Percentiles rank a stretch among this genome's conserved stretches.
Evolutionary conservation across 92 coral and sea anemone species (phyloP).

Genomic region (Umimayanthus kanabou): DNA sequence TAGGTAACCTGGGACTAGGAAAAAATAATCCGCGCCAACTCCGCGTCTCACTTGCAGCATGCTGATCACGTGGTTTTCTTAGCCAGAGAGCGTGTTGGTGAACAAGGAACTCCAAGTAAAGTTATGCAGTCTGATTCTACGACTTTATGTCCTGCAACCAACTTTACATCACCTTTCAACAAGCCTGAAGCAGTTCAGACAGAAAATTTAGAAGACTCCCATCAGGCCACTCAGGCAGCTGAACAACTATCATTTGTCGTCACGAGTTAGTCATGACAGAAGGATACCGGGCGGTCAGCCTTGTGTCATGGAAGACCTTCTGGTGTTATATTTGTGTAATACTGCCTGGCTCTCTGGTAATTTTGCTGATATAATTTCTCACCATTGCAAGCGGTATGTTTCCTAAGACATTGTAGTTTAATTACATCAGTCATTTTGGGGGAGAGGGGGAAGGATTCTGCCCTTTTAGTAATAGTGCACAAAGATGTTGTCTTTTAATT

Average conservation of each 20-base stretch:
- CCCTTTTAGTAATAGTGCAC: no score
- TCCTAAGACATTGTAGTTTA: no score
- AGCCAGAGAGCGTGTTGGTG: no score
- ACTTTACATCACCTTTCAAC: neutral
- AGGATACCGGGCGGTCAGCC: neutral
- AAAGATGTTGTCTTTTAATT: no score
- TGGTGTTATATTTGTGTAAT: neutral
- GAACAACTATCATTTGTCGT: neutral
- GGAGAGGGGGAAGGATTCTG: no score
- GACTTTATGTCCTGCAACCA: neutral
- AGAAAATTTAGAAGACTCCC: neutral
- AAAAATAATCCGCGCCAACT: no score
- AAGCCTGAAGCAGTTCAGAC: neutral
- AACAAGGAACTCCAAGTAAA: neutral
- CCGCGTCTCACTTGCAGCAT: no score
- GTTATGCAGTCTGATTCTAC: neutral
- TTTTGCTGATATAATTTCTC: neutral
- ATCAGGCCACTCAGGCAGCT: neutral
- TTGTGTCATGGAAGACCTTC: neutral
- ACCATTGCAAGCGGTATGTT: neutral
- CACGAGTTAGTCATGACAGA: neutral
- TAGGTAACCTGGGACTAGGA: no score
- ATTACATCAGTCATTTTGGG: no score
- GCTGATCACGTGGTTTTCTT: no score
- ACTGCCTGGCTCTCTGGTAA: neutral